Evolutionary conservation across 2,888 invertebrate species (phyloP).

Genomic region (Allolobophora icterica): DNA sequence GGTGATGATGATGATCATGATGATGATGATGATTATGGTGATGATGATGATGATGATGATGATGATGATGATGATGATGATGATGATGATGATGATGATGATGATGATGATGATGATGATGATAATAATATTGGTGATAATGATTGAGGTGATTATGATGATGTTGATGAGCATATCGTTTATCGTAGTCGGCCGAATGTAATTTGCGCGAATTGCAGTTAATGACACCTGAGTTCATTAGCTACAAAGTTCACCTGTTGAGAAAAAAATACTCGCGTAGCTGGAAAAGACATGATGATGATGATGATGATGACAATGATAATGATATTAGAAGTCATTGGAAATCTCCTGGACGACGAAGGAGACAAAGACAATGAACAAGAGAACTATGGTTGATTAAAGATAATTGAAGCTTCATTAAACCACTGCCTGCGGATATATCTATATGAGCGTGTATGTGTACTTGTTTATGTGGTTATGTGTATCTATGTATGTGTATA

Average conservation of each 20-base stretch:
- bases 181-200: no score
- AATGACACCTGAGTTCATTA: no score
- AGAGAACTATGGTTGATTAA: no score
- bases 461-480: no score
- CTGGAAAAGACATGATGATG: no score
- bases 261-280: no score
- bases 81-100: slow-evolving; percentile 33
- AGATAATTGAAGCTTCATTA: not conserved
- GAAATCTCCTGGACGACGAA: no score
- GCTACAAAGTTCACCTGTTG: no score
- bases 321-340: no score
- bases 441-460: not conserved
- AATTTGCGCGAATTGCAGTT: no score
- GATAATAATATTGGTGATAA: slow-evolving; percentile 14
- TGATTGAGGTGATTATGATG: slow-evolving; percentile 26
- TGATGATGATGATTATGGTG: slow-evolving; percentile 32
- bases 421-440: not conserved
- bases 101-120: not conserved
- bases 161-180: not conserved
- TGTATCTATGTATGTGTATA: not conserved
- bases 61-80: slow-evolving; percentile 34
- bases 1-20: slow-evolving; percentile 35
- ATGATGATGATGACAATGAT: no score
- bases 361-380: no score
- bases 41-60: slow-evolving; percentile 19